Conservation (phyloP, 2,888 invertebrate genomes). For the Amphipoea oculea region DNA sequence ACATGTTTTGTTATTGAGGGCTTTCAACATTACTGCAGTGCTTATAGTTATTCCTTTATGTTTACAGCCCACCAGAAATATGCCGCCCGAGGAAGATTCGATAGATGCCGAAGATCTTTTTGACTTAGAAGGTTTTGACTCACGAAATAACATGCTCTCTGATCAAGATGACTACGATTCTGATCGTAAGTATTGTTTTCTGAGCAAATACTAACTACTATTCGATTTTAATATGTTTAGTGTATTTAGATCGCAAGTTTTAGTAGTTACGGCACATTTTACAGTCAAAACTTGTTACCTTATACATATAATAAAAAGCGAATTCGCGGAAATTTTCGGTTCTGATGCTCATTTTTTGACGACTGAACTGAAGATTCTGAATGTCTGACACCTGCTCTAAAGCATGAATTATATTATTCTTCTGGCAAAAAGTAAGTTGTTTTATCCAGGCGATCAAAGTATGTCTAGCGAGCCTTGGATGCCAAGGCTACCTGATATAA, state of each 20-base stretch:
- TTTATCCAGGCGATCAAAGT: neutral
- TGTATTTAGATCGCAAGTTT: neutral
- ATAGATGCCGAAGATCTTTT: slow-evolving; percentile 94
- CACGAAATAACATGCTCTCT: slow-evolving; percentile 85
- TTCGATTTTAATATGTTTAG: neutral
- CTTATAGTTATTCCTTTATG: slow-evolving; percentile 15
- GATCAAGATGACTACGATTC: slow-evolving; percentile 93
- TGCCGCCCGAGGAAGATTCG: slow-evolving; percentile 86
- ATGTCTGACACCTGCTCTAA: neutral
- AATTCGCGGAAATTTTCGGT: neutral
- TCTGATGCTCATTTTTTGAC: neutral
- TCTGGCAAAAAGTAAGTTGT: neutral
- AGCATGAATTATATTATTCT: neutral
- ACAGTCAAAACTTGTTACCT: neutral
- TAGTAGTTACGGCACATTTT: neutral
- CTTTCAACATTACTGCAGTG: neutral
- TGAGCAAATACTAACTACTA: neutral
- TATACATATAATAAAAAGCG: neutral
- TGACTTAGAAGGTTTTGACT: slow-evolving; percentile 94
- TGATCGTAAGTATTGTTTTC: slow-evolving; percentile 90
- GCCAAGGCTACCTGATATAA: neutral
- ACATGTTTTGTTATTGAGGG: neutral
- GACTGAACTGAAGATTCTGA: slow-evolving; percentile 3
- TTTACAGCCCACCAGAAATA: slow-evolving; percentile 79
- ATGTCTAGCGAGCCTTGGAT: neutral